Evolutionary conservation across 2,113 vertebrate genomes (phyloP).

Genomic region (Hypocryptadius cinnamomeus): DNA sequence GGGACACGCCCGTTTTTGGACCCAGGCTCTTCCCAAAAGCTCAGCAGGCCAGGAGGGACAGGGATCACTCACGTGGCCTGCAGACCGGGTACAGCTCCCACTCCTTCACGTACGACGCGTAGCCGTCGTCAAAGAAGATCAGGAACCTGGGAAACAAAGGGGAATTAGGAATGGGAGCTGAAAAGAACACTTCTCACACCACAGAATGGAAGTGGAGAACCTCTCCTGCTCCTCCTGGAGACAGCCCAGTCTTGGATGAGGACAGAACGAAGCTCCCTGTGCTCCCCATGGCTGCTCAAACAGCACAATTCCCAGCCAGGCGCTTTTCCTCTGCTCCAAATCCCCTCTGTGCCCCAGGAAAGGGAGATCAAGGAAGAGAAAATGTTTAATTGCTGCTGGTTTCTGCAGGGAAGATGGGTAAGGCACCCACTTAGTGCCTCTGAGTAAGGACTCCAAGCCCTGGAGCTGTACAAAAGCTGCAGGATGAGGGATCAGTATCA

Average conservation of each 20-base stretch:
- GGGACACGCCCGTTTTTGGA: fast-evolving
- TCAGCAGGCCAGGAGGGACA: not conserved
- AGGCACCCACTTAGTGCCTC: fast-evolving
- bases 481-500: not conserved
- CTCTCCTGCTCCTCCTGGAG: not conserved
- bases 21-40: not conserved
- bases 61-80: slow-evolving; percentile 80
- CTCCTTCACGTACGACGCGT: slow-evolving; percentile 90
- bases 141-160: slow-evolving; percentile 75
- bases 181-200: fast-evolving
- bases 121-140: slow-evolving; percentile 97
- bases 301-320: not conserved
- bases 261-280: not conserved
- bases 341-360: not conserved
- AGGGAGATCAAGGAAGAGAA: not conserved
- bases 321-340: not conserved
- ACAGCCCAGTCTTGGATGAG: not conserved
- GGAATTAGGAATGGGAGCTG: not conserved
- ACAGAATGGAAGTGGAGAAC: fast-evolving
- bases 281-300: not conserved
- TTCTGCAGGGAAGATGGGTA: not conserved
- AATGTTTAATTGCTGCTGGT: not conserved
- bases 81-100: slow-evolving; percentile 91
- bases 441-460: not conserved
- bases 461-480: not conserved